Evolutionary conservation across 2,888 invertebrate genomes (phyloP), one percentile per base, ranked within the genome.

Genomic region (Pyrocoelia pectoralis): DNA sequence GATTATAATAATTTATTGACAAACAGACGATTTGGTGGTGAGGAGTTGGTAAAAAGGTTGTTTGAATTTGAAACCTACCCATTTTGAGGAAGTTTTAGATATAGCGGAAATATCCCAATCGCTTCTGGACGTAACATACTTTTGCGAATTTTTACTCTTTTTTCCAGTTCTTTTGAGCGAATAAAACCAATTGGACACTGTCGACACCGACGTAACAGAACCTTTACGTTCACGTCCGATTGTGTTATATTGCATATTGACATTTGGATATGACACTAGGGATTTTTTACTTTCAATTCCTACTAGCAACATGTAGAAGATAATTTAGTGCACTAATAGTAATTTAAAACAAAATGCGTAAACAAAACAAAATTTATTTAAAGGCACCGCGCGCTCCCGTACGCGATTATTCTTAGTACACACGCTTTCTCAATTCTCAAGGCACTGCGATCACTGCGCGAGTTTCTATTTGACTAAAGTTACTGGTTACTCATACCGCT

Each of bases 121-220:
- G 70, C 79, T 80, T 59, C 76, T 76, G 15, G 79, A 78, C 17
- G 72, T 73, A 10, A 73, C 72, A 49, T 56, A 64, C 66, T 75
- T 74, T 65, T 70, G 64, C 19, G 68, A 67, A 54, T 66, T 70
- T 70, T 74, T 78, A 65, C 73, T 70, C 68, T 79, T 79, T 70
- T 81, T 81, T 81, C 81, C 86, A 79, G 82, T 82, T 69, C 92
- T 87, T 73, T 91, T 87, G 77, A 93, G 79, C 67, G 93, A 93
- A 69, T 89, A 90, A 81, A 93, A 93, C 93, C 93, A 93, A 80
- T 89, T 91, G 71, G 89, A 87, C 65, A 91, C 77, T 61, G 71
- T 68, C 59, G 33, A 51, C 51, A 56, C 71, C 67, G 66, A 64
- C 70, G 89, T 87, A 66, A 91, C 88, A 71, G 89, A 89, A 73